Percentiles rank a stretch among this genome's conserved stretches.
Conservation (phyloP, 2,797 vertebrate genomes). For the Nasua narica region DNA sequence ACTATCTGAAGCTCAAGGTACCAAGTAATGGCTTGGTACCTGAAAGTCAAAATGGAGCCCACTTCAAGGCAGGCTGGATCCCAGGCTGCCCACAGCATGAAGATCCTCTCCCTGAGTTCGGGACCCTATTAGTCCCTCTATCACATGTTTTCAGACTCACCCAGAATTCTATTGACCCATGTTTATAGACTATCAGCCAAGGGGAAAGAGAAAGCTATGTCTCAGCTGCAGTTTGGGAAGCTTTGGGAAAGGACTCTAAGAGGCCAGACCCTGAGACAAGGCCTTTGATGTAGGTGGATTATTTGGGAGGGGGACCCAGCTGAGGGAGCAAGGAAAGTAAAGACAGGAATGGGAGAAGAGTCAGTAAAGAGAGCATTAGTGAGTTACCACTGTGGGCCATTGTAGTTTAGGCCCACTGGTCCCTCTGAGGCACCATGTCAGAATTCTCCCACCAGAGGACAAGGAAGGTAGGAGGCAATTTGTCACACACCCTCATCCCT, state of each 20-base stretch:
- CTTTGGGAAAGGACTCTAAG: neutral
- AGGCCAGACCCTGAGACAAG: neutral
- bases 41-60: neutral
- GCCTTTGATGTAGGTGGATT: neutral
- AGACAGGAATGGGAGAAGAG: neutral
- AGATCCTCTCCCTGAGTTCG: neutral
- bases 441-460: neutral
- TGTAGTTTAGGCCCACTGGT: neutral
- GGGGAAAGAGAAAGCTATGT: neutral
- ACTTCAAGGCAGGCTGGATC: neutral
- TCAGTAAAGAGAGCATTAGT: neutral
- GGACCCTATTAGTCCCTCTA: neutral
- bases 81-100: neutral
- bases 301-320: neutral
- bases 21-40: neutral
- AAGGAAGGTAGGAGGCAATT: neutral
- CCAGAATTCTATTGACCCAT: neutral
- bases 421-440: neutral
- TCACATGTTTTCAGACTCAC: neutral
- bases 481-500: neutral
- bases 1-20: neutral
- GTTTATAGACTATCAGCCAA: neutral
- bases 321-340: neutral
- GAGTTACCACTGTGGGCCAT: neutral
- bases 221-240: neutral